phyloP scores from a whole-genome alignment of 1,140 invertebrate genomes.

The Augochlora pura region DNA sequence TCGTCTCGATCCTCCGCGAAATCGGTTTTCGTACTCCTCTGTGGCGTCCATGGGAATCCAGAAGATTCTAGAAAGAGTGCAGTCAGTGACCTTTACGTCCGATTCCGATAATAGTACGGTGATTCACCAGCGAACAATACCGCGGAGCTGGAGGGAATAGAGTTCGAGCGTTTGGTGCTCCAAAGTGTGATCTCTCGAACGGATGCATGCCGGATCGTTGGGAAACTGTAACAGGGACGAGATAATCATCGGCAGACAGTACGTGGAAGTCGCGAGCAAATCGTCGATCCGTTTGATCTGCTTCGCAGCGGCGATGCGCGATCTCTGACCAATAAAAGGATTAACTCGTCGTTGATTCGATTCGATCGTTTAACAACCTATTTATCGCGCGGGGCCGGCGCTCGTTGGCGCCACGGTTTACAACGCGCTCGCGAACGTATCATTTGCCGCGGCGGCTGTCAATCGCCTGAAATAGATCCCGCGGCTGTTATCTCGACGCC shows the following conservation, averaged over 20 bases:
- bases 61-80: slow-evolving; percentile 9
- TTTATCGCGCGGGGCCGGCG: neutral
- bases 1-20: neutral
- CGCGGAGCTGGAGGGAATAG: neutral
- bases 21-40: too few relatives aligned
- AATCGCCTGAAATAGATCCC: neutral
- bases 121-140: slow-evolving; percentile 19
- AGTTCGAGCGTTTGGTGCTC: neutral
- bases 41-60: neutral
- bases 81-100: slow-evolving; percentile 41
- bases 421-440: too few relatives aligned
- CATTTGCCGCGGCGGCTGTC: neutral
- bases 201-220: neutral
- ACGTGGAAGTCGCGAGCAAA: too few relatives aligned
- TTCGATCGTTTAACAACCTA: too few relatives aligned
- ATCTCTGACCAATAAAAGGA: too few relatives aligned
- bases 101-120: slow-evolving; percentile 37
- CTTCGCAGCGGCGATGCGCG: too few relatives aligned
- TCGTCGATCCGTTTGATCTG: too few relatives aligned
- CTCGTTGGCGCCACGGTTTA: neutral
- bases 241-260: too few relatives aligned
- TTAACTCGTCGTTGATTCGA: neutral
- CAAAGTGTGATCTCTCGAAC: slow-evolving; percentile 12
- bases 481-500: neutral
- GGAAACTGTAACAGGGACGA: neutral